These are phyloP conservation scores for Drosophila grimshawi DNA, from an alignment of 1,140 invertebrate species.

Conservation along the genomic window DNA sequence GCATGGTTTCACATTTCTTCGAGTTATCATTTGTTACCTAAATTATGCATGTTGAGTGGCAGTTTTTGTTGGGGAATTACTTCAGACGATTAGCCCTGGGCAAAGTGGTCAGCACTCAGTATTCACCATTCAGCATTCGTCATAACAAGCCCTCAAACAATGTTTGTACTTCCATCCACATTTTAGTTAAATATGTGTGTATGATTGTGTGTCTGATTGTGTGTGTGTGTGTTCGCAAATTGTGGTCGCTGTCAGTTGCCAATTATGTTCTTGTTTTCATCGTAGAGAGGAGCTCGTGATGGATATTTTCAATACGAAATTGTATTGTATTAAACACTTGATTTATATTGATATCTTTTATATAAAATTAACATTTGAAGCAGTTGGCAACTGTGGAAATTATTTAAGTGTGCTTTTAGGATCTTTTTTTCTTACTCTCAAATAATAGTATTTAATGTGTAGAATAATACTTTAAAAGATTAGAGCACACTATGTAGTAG, in stretches of 20 bases:
- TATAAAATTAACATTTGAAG: no score
- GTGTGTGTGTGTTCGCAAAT: conserved; percentile 17
- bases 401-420: no score
- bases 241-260: conserved; percentile 45
- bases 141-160: background rate
- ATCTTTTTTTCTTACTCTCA: no score
- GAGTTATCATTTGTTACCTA: conserved; percentile 82
- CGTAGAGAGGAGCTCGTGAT: background rate
- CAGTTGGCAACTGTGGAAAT: no score
- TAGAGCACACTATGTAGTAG: no score
- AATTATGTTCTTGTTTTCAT: conserved; percentile 44
- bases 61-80: conserved; percentile 74
- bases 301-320: background rate
- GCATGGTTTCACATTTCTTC: conserved; percentile 81
- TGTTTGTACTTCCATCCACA: background rate
- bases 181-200: no score
- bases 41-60: conserved; percentile 80
- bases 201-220: background rate
- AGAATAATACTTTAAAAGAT: no score
- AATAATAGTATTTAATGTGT: no score
- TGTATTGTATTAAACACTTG: no score
- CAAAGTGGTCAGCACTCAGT: conserved; percentile 54
- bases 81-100: conserved; percentile 70
- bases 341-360: no score
- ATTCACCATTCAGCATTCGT: conserved; percentile 3